Evolutionary conservation across 2,113 vertebrate genomes (phyloP).

Genomic region (Salvelinus namaycush): DNA sequence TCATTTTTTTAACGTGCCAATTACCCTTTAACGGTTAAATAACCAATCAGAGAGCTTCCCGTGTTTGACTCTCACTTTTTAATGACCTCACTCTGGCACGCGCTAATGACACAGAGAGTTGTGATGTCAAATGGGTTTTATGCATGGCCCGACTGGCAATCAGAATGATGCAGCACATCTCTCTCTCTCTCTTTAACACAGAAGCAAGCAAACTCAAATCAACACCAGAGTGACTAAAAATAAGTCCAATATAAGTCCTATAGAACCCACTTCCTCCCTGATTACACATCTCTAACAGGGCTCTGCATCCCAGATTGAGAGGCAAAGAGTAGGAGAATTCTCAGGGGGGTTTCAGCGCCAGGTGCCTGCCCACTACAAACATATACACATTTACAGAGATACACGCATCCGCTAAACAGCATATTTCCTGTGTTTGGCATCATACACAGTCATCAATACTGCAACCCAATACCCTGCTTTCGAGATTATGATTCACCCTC

Average conservation of each 20-base stretch:
- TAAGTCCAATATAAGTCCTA: not conserved
- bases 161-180: not conserved
- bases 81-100: constrained; percentile 59
- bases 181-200: constrained; percentile 4
- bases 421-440: no score
- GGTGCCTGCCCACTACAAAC: not conserved
- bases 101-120: constrained; percentile 43
- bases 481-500: no score
- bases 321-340: not conserved
- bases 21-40: constrained; percentile 79
- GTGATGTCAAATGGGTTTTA: no score
- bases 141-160: no score
- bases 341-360: no score
- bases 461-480: no score
- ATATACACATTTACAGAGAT: constrained; percentile 14
- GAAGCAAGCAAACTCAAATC: no score
- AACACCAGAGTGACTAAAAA: no score
- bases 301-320: no score
- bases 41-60: constrained; percentile 66
- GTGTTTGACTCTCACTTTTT: constrained; percentile 52
- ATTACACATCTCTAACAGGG: not conserved
- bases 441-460: constrained; percentile 10
- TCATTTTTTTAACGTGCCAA: constrained; percentile 70
- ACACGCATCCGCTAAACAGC: not conserved
- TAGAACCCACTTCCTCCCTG: not conserved